phyloP scores from a whole-genome alignment of 1,140 invertebrate genomes.

The Heliconius congener region DNA sequence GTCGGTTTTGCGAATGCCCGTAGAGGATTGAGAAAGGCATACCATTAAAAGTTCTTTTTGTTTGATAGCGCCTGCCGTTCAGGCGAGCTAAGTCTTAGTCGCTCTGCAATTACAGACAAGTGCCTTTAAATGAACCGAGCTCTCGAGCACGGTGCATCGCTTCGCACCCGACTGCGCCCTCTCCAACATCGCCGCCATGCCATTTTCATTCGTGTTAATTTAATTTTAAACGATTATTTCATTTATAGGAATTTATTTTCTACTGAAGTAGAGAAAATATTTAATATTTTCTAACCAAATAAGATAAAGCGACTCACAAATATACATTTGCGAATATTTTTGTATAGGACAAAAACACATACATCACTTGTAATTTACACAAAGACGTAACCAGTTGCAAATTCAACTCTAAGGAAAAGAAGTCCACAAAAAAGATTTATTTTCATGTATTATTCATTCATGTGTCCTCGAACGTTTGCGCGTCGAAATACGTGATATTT shows the following conservation, averaged over 20 bases:
- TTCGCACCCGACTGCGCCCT: slow-evolving; percentile 70
- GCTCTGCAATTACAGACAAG: slow-evolving; percentile 79
- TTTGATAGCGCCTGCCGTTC: slow-evolving; percentile 64
- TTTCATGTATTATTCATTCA: slow-evolving; percentile 79
- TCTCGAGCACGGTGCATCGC: slow-evolving; percentile 79
- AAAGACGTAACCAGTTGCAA: slow-evolving; percentile 68
- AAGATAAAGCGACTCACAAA: background rate
- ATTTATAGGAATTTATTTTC: slow-evolving; percentile 35
- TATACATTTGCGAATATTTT: background rate
- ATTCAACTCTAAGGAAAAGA: slow-evolving; percentile 65
- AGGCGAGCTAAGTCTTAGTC: slow-evolving; percentile 72
- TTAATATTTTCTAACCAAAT: background rate
- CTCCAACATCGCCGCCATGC: slow-evolving; percentile 51
- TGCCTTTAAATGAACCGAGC: slow-evolving; percentile 79
- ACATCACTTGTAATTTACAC: slow-evolving; percentile 54
- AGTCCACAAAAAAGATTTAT: slow-evolving; percentile 72
- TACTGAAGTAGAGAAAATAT: background rate
- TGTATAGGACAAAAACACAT: slow-evolving; percentile 9
- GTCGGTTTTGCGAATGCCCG: slow-evolving; percentile 43
- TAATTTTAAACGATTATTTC: slow-evolving; percentile 62
- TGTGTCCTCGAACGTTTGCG: slow-evolving; percentile 74
- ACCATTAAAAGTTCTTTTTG: slow-evolving; percentile 79
- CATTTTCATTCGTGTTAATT: slow-evolving; percentile 69
- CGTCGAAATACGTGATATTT: slow-evolving; percentile 69
- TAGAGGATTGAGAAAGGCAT: slow-evolving; percentile 61